These are phyloP conservation scores for Drosophila anomalipes DNA, from an alignment of 2,888 invertebrate species.

Conservation along the genomic window DNA sequence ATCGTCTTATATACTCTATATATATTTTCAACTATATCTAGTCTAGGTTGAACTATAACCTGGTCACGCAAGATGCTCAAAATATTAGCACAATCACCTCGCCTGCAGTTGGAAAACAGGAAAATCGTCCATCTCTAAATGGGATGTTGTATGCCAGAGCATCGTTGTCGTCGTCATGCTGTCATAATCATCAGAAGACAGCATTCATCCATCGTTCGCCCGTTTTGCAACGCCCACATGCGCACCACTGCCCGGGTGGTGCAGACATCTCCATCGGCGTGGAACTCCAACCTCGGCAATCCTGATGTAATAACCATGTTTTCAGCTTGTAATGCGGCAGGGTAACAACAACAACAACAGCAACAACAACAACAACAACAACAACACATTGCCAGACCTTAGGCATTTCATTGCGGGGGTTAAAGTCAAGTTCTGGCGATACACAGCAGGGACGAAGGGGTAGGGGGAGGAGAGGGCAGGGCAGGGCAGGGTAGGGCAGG, in stretches of 20 bases:
- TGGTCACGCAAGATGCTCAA: neutral
- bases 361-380: conserved; percentile 28
- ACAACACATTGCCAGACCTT: conserved; percentile 33
- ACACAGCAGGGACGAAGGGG: conserved; percentile 13
- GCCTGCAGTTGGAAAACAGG: neutral
- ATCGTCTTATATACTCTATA: neutral
- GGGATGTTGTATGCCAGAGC: conserved; percentile 32
- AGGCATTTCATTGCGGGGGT: conserved; percentile 66
- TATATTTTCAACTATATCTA: neutral
- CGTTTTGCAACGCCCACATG: conserved; percentile 75
- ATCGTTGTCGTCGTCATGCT: conserved; percentile 60
- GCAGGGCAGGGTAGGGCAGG: neutral
- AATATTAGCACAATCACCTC: no score
- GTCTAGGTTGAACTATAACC: neutral
- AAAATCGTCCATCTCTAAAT: conserved; percentile 13
- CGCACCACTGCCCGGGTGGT: conserved; percentile 13
- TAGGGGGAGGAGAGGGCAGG: conserved; percentile 19
- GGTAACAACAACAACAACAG: conserved; percentile 46
- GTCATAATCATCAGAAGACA: conserved; percentile 82
- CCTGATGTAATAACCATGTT: conserved; percentile 85
- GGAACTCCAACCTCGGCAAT: conserved; percentile 52
- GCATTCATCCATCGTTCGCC: conserved; percentile 59
- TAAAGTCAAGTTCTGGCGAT: conserved; percentile 62
- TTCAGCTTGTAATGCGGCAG: conserved; percentile 84
- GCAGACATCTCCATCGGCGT: conserved; percentile 39